These are phyloP conservation scores for Drosophila lutescens DNA, from an alignment of 2,888 invertebrate genomes.

Conservation along the genomic window DNA sequence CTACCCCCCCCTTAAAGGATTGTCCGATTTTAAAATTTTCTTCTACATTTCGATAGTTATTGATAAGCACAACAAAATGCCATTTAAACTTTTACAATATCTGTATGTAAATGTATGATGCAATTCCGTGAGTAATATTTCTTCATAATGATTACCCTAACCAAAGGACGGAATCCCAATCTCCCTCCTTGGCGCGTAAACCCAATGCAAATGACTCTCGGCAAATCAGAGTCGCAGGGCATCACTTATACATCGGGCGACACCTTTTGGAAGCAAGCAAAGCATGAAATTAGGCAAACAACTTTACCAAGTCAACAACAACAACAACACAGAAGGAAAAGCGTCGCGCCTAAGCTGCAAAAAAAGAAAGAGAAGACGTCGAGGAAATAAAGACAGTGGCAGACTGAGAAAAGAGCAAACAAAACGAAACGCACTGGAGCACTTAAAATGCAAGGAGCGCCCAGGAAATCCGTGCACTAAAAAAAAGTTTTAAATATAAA, in stretches of 20 bases:
- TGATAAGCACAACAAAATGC: too few relatives aligned
- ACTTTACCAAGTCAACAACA: slow-evolving; percentile 43
- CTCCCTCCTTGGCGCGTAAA: not conserved
- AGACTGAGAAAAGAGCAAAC: slow-evolving; percentile 46
- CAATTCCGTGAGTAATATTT: too few relatives aligned
- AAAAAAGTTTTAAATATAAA: not conserved
- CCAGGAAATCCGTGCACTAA: not conserved
- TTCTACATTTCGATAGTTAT: too few relatives aligned
- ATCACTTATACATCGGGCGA: slow-evolving; percentile 38
- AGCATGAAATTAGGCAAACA: slow-evolving; percentile 77
- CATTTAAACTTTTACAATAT: too few relatives aligned
- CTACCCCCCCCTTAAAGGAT: too few relatives aligned
- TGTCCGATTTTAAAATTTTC: too few relatives aligned
- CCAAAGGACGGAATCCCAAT: not conserved
- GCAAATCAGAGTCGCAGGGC: slow-evolving; percentile 35
- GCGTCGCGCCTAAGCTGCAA: slow-evolving; percentile 30
- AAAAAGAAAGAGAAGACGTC: slow-evolving; percentile 1
- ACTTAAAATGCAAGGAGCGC: slow-evolving; percentile 8
- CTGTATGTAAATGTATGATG: too few relatives aligned
- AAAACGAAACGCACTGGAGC: slow-evolving; percentile 40
- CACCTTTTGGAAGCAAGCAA: slow-evolving; percentile 67
- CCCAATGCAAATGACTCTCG: slow-evolving; percentile 14
- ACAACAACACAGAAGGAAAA: slow-evolving; percentile 20
- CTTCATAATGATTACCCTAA: too few relatives aligned
- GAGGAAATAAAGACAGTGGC: slow-evolving; percentile 25